Conservation (phyloP, 2,888 invertebrate species). For the Himalopsyche kuldschensis region DNA sequence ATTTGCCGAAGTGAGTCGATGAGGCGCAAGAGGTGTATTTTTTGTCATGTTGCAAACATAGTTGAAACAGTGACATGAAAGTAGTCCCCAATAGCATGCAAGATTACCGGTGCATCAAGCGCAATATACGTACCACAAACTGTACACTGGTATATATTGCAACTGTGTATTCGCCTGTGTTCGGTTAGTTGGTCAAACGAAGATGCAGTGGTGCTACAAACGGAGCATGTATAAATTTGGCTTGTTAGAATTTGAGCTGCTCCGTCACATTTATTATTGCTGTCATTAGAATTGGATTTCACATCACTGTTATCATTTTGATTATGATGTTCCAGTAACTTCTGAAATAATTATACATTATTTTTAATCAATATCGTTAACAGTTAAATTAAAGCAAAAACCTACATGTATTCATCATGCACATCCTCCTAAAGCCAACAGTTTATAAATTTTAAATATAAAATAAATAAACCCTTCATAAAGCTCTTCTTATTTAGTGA, state of each 20-base stretch:
- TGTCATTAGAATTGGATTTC: background rate
- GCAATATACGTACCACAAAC: slow-evolving; percentile 27
- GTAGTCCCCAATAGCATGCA: too few species aligned
- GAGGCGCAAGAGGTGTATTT: too few species aligned
- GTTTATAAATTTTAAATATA: too few species aligned
- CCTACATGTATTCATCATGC: too few species aligned
- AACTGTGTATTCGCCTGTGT: background rate
- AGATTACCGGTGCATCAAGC: too few species aligned
- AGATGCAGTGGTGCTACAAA: background rate
- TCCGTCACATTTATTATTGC: background rate
- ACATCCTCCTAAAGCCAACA: too few species aligned
- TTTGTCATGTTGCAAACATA: too few species aligned
- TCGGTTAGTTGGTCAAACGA: background rate
- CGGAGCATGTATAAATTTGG: background rate
- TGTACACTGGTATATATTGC: slow-evolving; percentile 5
- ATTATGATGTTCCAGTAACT: background rate
- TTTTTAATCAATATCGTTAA: background rate
- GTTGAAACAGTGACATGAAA: too few species aligned
- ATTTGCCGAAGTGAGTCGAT: too few species aligned
- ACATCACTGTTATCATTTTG: background rate
- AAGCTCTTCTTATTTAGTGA: too few species aligned
- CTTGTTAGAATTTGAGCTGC: background rate
- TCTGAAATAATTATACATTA: background rate
- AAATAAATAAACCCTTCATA: too few species aligned
- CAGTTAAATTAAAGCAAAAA: background rate